Percentiles rank a stretch among this genome's conserved stretches.
Conservation (phyloP, 64 coral and sea anemone genomes). For the Dendronephthya gigantea region DNA sequence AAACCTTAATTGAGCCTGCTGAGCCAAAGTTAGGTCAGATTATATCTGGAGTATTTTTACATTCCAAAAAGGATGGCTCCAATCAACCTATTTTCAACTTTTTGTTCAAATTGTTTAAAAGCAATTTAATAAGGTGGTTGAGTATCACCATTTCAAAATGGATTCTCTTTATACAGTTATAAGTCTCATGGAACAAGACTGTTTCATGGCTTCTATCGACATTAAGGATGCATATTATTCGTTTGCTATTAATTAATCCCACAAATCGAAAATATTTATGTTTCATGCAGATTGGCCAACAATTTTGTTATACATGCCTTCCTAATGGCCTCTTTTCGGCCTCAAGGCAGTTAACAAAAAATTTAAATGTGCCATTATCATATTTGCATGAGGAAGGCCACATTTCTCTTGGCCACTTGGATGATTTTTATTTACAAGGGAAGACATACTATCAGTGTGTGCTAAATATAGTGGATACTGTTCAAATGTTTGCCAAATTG, state of each 20-base stretch:
- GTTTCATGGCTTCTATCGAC: conserved; percentile 35
- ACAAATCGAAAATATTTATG: conserved; percentile 27
- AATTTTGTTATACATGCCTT: conserved; percentile 22
- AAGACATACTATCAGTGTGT: too few relatives aligned
- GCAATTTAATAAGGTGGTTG: conserved; percentile 32
- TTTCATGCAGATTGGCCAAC: not conserved
- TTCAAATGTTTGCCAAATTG: too few relatives aligned
- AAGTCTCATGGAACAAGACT: conserved; percentile 22
- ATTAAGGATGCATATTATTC: conserved; percentile 39
- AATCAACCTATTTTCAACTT: conserved; percentile 28
- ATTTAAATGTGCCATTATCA: conserved; percentile 16
- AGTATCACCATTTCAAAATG: conserved; percentile 42
- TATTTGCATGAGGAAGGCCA: conserved; percentile 23
- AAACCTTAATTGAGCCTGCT: conserved; percentile 13
- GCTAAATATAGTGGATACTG: too few relatives aligned
- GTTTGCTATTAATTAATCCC: conserved; percentile 14
- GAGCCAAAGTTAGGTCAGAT: conserved; percentile 6
- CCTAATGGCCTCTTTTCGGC: conserved; percentile 39
- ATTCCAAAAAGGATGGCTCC: conserved; percentile 37
- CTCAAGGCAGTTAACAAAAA: conserved; percentile 29
- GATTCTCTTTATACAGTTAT: conserved; percentile 29
- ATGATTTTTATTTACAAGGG: not conserved
- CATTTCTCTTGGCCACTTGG: conserved; percentile 24
- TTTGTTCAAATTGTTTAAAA: too few relatives aligned
- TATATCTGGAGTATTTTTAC: conserved; percentile 35